Evolutionary conservation across 2,888 invertebrate genomes (phyloP), one percentile per base, ranked within the genome.

Genomic region (Brassicogethes aeneus): DNA sequence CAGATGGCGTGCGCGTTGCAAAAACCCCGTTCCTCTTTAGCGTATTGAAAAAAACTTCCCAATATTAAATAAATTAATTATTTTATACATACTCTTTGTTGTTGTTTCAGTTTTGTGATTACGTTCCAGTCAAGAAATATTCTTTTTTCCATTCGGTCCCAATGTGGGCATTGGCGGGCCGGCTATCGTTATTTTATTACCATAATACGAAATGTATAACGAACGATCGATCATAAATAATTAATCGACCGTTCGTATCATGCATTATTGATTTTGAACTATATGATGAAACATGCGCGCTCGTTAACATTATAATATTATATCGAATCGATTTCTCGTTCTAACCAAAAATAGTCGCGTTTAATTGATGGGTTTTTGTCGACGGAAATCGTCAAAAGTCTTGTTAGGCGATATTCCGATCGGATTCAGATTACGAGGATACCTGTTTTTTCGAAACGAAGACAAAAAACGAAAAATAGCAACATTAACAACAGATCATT

Each of bases 201-300:
- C 52, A 47, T 50, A 49, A 52, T 53, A 53, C 56, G 48, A 54
- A 46, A 46, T 50, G 45, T 53, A 56, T 57, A 62, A 65, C 64
- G 62, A 61, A 56, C 59, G 60, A 62, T 62, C 63, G 54, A 62
- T 64, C 62, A 62, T 63, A 64, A 64, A 65, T 65, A 65, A 65
- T 65, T 64, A 65, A 65, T 65, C 53, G 57, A 51, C 57, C 23
- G 23, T 23, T 7, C 10, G 23, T 10, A 23, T 62, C 64, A 65
- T 65, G 60, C 61, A 64, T 65, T 65, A 65, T 65, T 64, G 62
- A 65, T 63, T 50, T 38, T 52, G 60, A 55, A 60, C 61, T 57
- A 61, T 62, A 62, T 60, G 59, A 60, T 56, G 54, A 57, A 60
- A 59, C 55, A 53, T 37, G 48, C 40, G 34, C 42, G 45, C 54